Evolutionary conservation across 2,888 invertebrate genomes (phyloP).

Genomic region (Cartodere bifasciata): DNA sequence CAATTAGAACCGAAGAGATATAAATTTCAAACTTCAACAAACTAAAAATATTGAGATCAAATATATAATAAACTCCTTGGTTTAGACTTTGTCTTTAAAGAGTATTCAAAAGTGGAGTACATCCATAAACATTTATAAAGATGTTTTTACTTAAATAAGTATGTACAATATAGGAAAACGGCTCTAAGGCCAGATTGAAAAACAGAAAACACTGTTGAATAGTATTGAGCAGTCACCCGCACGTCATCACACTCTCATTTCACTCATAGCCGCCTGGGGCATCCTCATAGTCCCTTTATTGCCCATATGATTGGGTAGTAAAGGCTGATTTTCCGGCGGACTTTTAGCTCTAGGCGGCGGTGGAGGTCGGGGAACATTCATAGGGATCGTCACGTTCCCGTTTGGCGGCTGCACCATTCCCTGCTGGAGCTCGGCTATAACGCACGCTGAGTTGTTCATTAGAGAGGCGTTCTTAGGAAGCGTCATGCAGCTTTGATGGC

Average conservation of each 20-base stretch:
- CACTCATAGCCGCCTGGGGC: slow-evolving; percentile 75
- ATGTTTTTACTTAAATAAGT: too few relatives aligned
- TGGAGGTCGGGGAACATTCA: slow-evolving; percentile 44
- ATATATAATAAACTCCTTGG: too few relatives aligned
- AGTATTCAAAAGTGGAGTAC: too few relatives aligned
- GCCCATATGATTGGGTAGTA: slow-evolving; percentile 33
- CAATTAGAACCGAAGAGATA: too few relatives aligned
- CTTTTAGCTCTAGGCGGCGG: slow-evolving; percentile 43
- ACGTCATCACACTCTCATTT: slow-evolving; percentile 76
- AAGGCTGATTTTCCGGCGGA: slow-evolving; percentile 44
- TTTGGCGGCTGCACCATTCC: slow-evolving; percentile 47
- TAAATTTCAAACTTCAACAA: too few relatives aligned
- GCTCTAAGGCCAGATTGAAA: too few relatives aligned
- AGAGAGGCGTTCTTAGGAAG: slow-evolving; percentile 46
- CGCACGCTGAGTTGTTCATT: slow-evolving; percentile 38
- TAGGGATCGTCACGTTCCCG: slow-evolving; percentile 43
- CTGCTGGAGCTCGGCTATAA: slow-evolving; percentile 43
- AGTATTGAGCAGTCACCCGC: slow-evolving; percentile 18
- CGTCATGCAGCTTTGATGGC: slow-evolving; percentile 36
- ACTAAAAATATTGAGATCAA: too few relatives aligned
- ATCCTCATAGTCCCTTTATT: slow-evolving; percentile 46
- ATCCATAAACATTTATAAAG: too few relatives aligned
- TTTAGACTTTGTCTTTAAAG: too few relatives aligned
- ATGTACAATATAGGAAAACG: too few relatives aligned
- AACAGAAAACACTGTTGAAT: too few relatives aligned